These are phyloP conservation scores for Coenonympha arcania DNA, from an alignment of 2,888 invertebrate genomes.

Conservation along the genomic window DNA sequence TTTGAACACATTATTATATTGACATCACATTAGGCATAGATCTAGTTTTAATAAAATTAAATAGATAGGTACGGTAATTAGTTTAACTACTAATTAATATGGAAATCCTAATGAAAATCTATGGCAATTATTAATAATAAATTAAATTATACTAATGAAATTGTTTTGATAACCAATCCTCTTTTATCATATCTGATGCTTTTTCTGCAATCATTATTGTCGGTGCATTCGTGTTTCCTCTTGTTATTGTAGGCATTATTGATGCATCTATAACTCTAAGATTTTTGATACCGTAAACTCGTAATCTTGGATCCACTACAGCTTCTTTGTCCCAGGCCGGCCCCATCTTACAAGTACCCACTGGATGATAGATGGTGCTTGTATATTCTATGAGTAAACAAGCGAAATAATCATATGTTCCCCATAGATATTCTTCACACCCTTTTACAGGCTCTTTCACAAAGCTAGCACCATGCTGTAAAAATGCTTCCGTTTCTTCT, in stretches of 20 bases:
- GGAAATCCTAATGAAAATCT: neutral
- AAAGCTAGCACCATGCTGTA: conserved; percentile 69
- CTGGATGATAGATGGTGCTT: conserved; percentile 80
- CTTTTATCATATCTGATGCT: conserved; percentile 83
- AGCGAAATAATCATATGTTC: conserved; percentile 77
- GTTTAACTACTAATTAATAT: too few species aligned
- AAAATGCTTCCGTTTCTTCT: conserved; percentile 75
- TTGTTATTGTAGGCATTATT: conserved; percentile 76
- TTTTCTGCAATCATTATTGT: conserved; percentile 91
- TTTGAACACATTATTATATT: too few species aligned
- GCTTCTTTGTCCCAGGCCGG: conserved; percentile 75
- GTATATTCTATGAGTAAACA: conserved; percentile 79
- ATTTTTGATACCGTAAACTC: conserved; percentile 76
- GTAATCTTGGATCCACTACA: conserved; percentile 78
- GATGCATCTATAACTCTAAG: conserved; percentile 80
- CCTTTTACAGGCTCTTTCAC: conserved; percentile 74
- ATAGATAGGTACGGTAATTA: too few species aligned
- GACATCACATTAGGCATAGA: too few species aligned
- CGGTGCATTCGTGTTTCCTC: conserved; percentile 88
- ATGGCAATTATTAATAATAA: neutral
- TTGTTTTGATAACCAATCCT: conserved; percentile 9
- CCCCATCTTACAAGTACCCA: conserved; percentile 83
- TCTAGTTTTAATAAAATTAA: too few species aligned
- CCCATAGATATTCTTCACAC: conserved; percentile 73
- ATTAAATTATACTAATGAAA: neutral